Conservation (phyloP, 2,888 invertebrate genomes). For the Coenonympha arcania region DNA sequence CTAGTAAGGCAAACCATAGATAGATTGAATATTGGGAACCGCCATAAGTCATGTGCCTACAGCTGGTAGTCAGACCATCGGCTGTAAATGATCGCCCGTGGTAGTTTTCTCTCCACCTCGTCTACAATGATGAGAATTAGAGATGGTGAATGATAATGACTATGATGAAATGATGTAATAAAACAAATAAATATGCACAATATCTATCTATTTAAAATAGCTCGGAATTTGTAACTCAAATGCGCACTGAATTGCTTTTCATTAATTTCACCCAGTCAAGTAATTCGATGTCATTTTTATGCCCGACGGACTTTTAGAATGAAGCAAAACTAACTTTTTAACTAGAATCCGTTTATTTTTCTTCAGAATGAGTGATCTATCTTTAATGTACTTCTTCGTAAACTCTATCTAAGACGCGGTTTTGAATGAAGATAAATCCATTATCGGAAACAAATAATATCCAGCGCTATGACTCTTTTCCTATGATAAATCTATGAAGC, state of each 20-base stretch:
- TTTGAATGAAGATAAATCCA: slow-evolving; percentile 15
- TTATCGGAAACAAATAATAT: slow-evolving; percentile 6
- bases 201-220: no score
- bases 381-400: slow-evolving; percentile 22
- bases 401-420: slow-evolving; percentile 16
- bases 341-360: slow-evolving; percentile 24
- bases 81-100: no score
- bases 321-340: slow-evolving; percentile 25
- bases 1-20: no score
- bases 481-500: background rate
- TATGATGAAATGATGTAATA: no score
- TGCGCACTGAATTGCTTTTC: slow-evolving; percentile 17
- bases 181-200: no score
- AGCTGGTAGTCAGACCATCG: no score
- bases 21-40: no score
- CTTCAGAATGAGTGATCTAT: slow-evolving; percentile 25
- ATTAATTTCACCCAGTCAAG: slow-evolving; percentile 22
- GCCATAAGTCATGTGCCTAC: no score
- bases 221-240: slow-evolving; percentile 19
- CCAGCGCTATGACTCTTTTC: background rate
- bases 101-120: no score
- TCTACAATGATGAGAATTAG: no score
- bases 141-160: no score
- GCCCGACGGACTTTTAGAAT: slow-evolving; percentile 19
- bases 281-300: slow-evolving; percentile 27